Base-by-base conservation (phyloP, 2,888 invertebrate genomes). In the Cantharis rufa region DNA sequence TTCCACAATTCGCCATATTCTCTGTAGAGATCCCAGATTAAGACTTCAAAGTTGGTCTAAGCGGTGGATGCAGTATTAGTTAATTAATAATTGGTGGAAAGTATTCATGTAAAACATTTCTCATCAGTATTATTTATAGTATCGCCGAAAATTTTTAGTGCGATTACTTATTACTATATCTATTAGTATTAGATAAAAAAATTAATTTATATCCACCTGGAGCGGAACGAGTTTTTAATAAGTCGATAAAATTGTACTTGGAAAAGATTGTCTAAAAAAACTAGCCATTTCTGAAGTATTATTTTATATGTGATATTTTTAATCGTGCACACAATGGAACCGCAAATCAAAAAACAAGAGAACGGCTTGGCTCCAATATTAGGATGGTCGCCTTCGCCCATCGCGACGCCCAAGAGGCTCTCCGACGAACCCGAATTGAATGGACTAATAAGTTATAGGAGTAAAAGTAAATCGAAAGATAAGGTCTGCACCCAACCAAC, bases 11-110 rank as follows among this genome's bases (percentile, higher is more conserved):
- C 89, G 90, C 81, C 89, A 90, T 79, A 88, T 89, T 81, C 88
- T 90, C 78, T 90, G 90, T 75, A 88, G 90, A 82, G 91, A 92
- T 83, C 92, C 92, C 32, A 88, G 91, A 83, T 91, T 91, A 90
- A 91, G 91, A 90, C 85, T 88, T 18, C 90, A 90, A 87, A 86
- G 86, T 74, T 88, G 88, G 85, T 87, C 86, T 10, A 83, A 84
- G 72, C 83, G 85, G 80, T 86, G 84, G 84, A 85, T 85, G 85
- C 85, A 85, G 79, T 83, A 81, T 78, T 79, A 74, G 62, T 48
- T 75, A 27, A 64, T 21, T n/a, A 66, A 64, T 9, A 64, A 63
- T 63, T 63, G 18, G 63, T 15, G 21, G 11, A 66, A 66, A 24
- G 24, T 66, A 18, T 66, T 24, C 2, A 66, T 16, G 16, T 11